Percentiles rank a stretch among this genome's conserved stretches.
Evolutionary conservation across 2,888 invertebrate genomes (phyloP).

Genomic region (Sycophila texana): DNA sequence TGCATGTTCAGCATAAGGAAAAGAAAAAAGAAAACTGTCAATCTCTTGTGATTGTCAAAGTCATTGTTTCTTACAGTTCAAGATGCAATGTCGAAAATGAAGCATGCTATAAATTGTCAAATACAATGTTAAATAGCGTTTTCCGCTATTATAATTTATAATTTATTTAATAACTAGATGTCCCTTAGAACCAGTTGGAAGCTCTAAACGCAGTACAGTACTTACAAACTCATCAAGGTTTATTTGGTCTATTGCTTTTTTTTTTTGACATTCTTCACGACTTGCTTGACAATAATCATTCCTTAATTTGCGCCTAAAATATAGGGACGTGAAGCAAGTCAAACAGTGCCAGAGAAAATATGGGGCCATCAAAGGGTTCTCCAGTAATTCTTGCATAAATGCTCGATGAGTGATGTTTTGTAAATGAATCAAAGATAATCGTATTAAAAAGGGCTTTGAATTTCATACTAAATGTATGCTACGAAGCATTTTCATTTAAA

Average conservation of each 20-base stretch:
- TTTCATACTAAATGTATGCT: constrained; percentile 36
- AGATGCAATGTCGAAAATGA: constrained; percentile 47
- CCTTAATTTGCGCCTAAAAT: constrained; percentile 51
- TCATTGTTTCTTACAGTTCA: constrained; percentile 43
- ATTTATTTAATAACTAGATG: constrained; percentile 41
- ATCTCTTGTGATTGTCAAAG: constrained; percentile 25
- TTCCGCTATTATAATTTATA: constrained; percentile 44
- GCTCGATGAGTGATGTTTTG: constrained; percentile 47
- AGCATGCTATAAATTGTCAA: constrained; percentile 48
- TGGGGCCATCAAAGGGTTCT: constrained; percentile 8
- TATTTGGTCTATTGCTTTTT: constrained; percentile 50
- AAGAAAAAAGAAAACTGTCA: constrained; percentile 15
- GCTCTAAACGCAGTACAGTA: constrained; percentile 48
- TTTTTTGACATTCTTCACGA: constrained; percentile 48
- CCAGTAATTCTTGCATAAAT: constrained; percentile 43
- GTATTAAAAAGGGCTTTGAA: constrained; percentile 42
- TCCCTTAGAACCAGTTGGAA: constrained; percentile 19
- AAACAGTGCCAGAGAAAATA: constrained; percentile 54
- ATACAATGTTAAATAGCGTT: constrained; percentile 41
- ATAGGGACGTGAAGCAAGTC: constrained; percentile 40
- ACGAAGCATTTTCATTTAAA: constrained; percentile 22
- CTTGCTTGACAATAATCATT: constrained; percentile 58
- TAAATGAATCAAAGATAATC: constrained; percentile 42
- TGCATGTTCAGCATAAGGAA: constrained; percentile 31
- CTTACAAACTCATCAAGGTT: constrained; percentile 46